Evolutionary conservation across 2,888 invertebrate genomes (phyloP), one percentile per base, ranked within the genome.

Genomic region (Acanthosepion lycidas): DNA sequence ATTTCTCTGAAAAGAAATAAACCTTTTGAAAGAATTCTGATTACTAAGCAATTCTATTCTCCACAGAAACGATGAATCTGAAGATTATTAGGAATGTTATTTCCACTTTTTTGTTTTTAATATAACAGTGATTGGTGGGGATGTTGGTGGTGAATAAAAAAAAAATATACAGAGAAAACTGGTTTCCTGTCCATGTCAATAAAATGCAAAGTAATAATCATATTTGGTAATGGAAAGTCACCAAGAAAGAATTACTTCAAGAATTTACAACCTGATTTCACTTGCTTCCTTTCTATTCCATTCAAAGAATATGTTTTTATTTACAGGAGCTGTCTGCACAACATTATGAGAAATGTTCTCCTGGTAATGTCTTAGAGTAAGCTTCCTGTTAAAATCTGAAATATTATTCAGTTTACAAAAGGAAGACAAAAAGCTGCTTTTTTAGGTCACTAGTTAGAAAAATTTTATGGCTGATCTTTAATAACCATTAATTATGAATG

Each of bases 131-230:
- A 33, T 78, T n/a, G 33, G 15, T 23, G 5, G n/a, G n/a, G n/a
- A n/a, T n/a, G n/a, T n/a, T n/a, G n/a, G 78, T n/a, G n/a, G 78
- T 33, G 78, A n/a, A 33, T 12, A 78, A 78, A 23, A 42, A 33
- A 64, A 64, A 51, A 51, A 15, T 0, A 51, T 8, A 51, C 51
- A 15, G 8, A 51, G 51, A 23, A n/a, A 78, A 78, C n/a, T 78
- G 78, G 78, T 78, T n/a, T 78, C n/a, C 78, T 78, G n/a, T 78
- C 78, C 15, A 78, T 78, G 78, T 78, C 78, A 78, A 78, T 78
- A 78, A 78, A 78, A 78, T 78, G 33, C 78, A 0, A 78, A 78
- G 33, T 33, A 78, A n/a, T 78, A 78, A 78, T 78, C n/a, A n/a
- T n/a, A 78, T 78, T n/a, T 78, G n/a, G 33, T 78, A 78, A 78